phyloP scores from a whole-genome alignment of 1,140 invertebrate species.

The Philopotamus ludificatus region DNA sequence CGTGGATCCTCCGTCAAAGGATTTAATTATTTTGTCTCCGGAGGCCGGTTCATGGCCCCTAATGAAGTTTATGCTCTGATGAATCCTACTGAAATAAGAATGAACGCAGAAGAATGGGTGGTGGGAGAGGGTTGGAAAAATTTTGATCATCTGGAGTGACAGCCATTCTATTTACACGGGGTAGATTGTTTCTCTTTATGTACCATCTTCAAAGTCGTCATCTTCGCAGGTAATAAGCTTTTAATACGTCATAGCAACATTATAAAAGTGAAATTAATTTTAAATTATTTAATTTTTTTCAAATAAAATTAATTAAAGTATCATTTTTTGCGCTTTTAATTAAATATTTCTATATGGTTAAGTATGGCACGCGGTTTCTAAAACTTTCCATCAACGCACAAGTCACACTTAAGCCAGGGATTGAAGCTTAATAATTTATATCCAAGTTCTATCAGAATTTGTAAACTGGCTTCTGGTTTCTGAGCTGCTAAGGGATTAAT shows the following conservation, averaged over 20 bases:
- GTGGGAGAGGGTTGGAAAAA: background rate
- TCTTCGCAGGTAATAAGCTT: background rate
- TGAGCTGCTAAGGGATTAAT: slow-evolving; percentile 23
- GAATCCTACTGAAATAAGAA: background rate
- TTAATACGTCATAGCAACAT: too few species aligned
- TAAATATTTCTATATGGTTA: too few species aligned
- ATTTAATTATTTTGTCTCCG: slow-evolving; percentile 21
- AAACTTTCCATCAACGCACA: background rate
- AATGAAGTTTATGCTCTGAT: slow-evolving; percentile 8
- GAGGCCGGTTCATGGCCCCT: background rate
- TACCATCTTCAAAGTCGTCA: background rate
- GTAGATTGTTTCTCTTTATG: background rate
- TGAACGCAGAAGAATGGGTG: background rate
- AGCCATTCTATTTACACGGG: background rate
- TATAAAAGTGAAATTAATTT: too few species aligned
- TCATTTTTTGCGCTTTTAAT: too few species aligned
- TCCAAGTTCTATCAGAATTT: slow-evolving; percentile 21
- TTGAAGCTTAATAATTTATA: slow-evolving; percentile 11
- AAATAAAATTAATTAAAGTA: too few species aligned
- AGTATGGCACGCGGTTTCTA: background rate
- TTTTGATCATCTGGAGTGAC: background rate
- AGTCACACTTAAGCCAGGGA: slow-evolving; percentile 10
- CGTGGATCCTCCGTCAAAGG: slow-evolving; percentile 4
- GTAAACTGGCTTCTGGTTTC: slow-evolving; percentile 7
- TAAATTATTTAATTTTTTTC: too few species aligned